Percentiles rank a stretch among this genome's conserved stretches.
phyloP scores from a whole-genome alignment of 2,113 vertebrate genomes.

The Megaptera novaeangliae region DNA sequence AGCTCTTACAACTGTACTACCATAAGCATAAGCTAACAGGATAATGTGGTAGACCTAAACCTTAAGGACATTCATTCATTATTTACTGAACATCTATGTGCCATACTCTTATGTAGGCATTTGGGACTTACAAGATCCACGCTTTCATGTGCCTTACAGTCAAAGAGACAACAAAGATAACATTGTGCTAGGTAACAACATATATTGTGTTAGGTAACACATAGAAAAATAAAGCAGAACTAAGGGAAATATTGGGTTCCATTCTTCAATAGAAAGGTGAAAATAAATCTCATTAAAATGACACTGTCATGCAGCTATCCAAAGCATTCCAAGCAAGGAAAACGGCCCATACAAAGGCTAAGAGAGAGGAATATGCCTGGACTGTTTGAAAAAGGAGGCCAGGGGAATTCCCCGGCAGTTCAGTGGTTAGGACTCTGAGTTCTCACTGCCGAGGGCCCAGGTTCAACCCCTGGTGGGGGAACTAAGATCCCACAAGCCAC shows the following conservation, averaged over 20 bases:
- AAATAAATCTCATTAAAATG: background rate
- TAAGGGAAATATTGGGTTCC: background rate
- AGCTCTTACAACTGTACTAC: background rate
- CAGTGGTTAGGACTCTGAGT: background rate
- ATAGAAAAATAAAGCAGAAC: background rate
- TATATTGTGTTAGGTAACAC: background rate
- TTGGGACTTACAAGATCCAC: background rate
- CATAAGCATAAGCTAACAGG: background rate
- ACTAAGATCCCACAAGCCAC: background rate
- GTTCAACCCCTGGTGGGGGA: background rate
- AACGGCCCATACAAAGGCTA: background rate
- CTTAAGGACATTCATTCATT: background rate
- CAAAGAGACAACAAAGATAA: background rate
- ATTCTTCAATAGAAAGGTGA: background rate
- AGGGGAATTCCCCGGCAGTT: background rate
- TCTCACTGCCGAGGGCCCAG: background rate
- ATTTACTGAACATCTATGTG: background rate
- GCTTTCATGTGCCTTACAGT: background rate
- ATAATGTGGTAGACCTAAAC: background rate
- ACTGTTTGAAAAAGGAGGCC: background rate
- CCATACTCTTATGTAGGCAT: background rate
- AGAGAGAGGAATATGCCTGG: background rate
- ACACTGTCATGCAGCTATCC: background rate
- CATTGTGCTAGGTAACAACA: background rate
- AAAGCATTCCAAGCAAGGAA: background rate